Evolutionary conservation across 1,140 invertebrate genomes (phyloP), one percentile per base, ranked within the genome.

Genomic region (Melipona quadrifasciata): DNA sequence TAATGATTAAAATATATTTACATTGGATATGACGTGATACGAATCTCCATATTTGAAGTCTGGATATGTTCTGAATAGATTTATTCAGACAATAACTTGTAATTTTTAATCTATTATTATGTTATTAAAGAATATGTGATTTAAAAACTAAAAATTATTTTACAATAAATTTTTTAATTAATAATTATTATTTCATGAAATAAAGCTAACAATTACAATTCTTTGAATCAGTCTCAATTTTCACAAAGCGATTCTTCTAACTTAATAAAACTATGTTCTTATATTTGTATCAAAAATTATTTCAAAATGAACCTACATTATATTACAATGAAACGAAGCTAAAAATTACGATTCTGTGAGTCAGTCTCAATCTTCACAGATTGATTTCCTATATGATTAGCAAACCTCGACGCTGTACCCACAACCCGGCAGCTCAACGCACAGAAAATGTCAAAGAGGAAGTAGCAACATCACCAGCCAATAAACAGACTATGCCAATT

Each of bases 401-500:
- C 2, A 10, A 39, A 76, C 4, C 0, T 14, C 6, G 17, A 34
- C 27, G 16, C 6, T 21, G 4, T 31, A 39, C n/a, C n/a, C 1
- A 5, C 8, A 75, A 77, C 58, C 34, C 16, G 57, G 57, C 24
- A 31, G 24, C 3, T 31, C 19, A 61, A 61, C 57, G 57, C 74
- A n/a, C 2, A 58, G 34, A 57, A 47, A 57, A 31, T 17, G 21
- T 57, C 34, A 68, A 77, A 77, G 34, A 77, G 57, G 57, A 64
- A 77, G 39, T 47, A 64, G 14, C 34, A 16, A 77, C 14, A 77
- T 77, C 74, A 24, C 58, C 57, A 64, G 24, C 24, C 74, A 77
- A 77, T 61, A 64, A 77, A 64, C 31, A 27, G 16, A 27, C 24
- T 58, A 58, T 76, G 24, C 24, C 74, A 61, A n/a, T 76, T 76